Base-by-base conservation (phyloP, 1,140 invertebrate genomes). In the Drosophila malerkotliana region DNA sequence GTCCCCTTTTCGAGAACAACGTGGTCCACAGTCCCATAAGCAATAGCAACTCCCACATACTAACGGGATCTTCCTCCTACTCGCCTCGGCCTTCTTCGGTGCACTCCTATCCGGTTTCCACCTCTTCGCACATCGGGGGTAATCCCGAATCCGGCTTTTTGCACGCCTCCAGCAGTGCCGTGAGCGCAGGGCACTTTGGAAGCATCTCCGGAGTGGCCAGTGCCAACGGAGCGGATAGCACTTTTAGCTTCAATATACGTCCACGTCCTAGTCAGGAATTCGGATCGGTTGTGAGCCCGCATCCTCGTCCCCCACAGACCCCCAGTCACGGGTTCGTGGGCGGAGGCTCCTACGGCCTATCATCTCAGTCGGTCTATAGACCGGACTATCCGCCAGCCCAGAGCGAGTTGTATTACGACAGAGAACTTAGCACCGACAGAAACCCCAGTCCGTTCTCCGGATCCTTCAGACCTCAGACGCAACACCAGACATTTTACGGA, bases 161-260 rank as follows among this genome's bases (percentile, higher is more conserved):
- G 9, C 90, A 91, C 26, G 87, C 90, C 0, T 73, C 90, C 0
- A 91, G 90, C 44, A 79, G 76, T 15, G 83, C 81, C 0, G 56
- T 87, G 4, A 90, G 78, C 6, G 47, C 80, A 1, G 90, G 90
- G 0, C 45, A 79, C 18, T 91, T 78, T 24, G 90, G 90, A 28
- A 80, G 73, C 12, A 91, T 91, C 30, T 73, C 83, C 0, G 90
- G 88, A 0, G 71, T 87, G 44, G 84, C 90, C n/a, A 89, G 74
- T 51, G 74, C 90, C 15, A 90, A 87, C 73, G 90, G 90, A 0
- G 81, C 74, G 0, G 90, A 91, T 30, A 91, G 88, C 54, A 91
- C 72, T 2, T 91, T 91, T 21, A 91, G 90, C 56, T 91, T 91
- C 9, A 91, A 91, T 44, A 91, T 91, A 58, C 67, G 90, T 12